These are phyloP conservation scores for Leuciscus idus DNA, from an alignment of 2,113 vertebrate species.

Conservation along the genomic window DNA sequence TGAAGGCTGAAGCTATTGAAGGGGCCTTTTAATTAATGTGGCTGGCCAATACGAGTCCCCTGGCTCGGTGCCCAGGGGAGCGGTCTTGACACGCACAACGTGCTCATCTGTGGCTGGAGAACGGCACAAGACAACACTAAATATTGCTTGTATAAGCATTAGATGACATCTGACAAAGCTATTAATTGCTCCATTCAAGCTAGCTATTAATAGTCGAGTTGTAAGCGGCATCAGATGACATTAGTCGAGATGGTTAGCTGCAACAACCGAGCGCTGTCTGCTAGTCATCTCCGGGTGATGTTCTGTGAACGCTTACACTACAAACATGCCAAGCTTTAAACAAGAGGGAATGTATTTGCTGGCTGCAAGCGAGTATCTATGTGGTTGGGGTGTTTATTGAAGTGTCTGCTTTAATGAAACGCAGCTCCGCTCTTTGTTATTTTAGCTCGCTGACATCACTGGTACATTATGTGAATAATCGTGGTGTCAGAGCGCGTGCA, in stretches of 20 bases:
- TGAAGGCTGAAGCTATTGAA: conserved; percentile 41
- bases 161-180: conserved; percentile 59
- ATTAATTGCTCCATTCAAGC: conserved; percentile 57
- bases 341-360: conserved; percentile 47
- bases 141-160: conserved; percentile 62
- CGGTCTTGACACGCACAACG: conserved; percentile 50
- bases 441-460: conserved; percentile 47
- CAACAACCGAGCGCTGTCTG: conserved; percentile 39
- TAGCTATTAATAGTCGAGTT: conserved; percentile 56
- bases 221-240: conserved; percentile 57
- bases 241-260: conserved; percentile 52
- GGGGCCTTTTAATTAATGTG: conserved; percentile 65
- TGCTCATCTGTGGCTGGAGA: conserved; percentile 48
- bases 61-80: conserved; percentile 55
- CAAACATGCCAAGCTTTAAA: conserved; percentile 52
- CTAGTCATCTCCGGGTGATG: conserved; percentile 31
- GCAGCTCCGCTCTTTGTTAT: conserved; percentile 41
- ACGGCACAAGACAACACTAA: conserved; percentile 50
- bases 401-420: conserved; percentile 57
- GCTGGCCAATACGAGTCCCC: conserved; percentile 51
- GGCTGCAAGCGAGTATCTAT: conserved; percentile 46
- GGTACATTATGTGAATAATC: conserved; percentile 42
- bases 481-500: conserved; percentile 21
- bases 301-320: conserved; percentile 32
- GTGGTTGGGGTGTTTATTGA: conserved; percentile 55